Evolutionary conservation across 2,888 invertebrate species (phyloP).

Genomic region (Cryptus viduatorius): DNA sequence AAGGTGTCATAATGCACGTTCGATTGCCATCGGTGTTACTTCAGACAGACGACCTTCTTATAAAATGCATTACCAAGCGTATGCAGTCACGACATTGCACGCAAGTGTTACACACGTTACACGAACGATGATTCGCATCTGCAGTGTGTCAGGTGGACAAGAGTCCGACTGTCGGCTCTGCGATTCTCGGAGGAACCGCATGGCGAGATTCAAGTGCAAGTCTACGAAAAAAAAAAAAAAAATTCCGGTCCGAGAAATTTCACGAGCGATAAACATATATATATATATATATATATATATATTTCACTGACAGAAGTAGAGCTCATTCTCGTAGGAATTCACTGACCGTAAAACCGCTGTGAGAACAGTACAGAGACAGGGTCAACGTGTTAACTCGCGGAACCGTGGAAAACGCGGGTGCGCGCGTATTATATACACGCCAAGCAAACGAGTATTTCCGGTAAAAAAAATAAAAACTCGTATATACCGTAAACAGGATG

Average conservation of each 20-base stretch:
- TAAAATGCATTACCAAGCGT: slow-evolving; percentile 34
- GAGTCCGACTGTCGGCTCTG: neutral
- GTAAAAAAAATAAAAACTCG: neutral
- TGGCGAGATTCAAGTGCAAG: neutral
- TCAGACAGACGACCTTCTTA: slow-evolving; percentile 75
- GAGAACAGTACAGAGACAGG: slow-evolving; percentile 21
- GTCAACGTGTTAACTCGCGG: slow-evolving; percentile 27
- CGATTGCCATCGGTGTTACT: slow-evolving; percentile 70
- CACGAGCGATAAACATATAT: neutral
- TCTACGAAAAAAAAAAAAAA: neutral
- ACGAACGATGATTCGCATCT: slow-evolving; percentile 56
- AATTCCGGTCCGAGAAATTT: slow-evolving; percentile 3
- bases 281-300: neutral
- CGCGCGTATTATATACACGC: neutral
- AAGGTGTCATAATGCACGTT: slow-evolving; percentile 69
- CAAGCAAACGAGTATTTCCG: slow-evolving; percentile 13
- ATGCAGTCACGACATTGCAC: slow-evolving; percentile 44
- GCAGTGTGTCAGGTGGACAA: neutral
- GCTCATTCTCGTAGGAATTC: slow-evolving; percentile 1
- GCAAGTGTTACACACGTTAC: slow-evolving; percentile 65
- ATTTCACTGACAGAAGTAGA: neutral
- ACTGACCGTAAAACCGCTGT: slow-evolving; percentile 23
- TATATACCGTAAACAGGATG: neutral
- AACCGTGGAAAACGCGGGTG: slow-evolving; percentile 1
- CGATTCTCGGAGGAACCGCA: slow-evolving; percentile 7